Evolutionary conservation across 2,888 invertebrate species (phyloP).

Genomic region (Zaprionus bogoriensis): DNA sequence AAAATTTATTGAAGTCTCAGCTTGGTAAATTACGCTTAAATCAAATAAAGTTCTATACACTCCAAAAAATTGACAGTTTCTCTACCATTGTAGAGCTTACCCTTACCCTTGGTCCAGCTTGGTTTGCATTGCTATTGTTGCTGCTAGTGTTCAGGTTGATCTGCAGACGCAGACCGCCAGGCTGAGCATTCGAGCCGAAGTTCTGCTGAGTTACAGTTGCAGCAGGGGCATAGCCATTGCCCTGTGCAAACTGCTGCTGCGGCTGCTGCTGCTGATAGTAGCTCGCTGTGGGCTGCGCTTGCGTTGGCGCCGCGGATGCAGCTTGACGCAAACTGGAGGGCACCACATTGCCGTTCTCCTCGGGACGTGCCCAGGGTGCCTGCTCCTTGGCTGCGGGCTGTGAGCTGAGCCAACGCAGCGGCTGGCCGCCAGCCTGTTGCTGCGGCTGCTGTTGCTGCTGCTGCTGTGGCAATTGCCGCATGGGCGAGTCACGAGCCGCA

Average conservation of each 20-base stretch:
- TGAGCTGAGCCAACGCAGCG: conserved; percentile 77
- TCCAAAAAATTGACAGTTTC: not conserved
- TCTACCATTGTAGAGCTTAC: conserved; percentile 42
- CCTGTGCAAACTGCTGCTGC: conserved; percentile 44
- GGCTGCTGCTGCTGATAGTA: conserved; percentile 79
- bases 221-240: conserved; percentile 60
- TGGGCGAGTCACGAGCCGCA: conserved; percentile 82
- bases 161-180: conserved; percentile 76
- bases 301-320: conserved; percentile 80
- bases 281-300: conserved; percentile 29
- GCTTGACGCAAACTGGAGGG: conserved; percentile 81
- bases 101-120: conserved; percentile 75
- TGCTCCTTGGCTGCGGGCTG: conserved; percentile 76
- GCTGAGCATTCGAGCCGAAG: conserved; percentile 68
- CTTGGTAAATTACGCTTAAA: no score
- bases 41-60: no score
- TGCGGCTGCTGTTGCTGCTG: conserved; percentile 61
- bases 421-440: conserved; percentile 70
- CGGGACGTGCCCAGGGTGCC: conserved; percentile 81
- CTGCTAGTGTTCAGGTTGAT: conserved; percentile 68
- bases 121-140: conserved; percentile 52
- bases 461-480: conserved; percentile 84
- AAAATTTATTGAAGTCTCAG: not conserved
- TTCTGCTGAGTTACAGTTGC: conserved; percentile 53
- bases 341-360: conserved; percentile 79